phyloP scores from a whole-genome alignment of 2,113 vertebrate species.

The Embiotoca jacksoni region DNA sequence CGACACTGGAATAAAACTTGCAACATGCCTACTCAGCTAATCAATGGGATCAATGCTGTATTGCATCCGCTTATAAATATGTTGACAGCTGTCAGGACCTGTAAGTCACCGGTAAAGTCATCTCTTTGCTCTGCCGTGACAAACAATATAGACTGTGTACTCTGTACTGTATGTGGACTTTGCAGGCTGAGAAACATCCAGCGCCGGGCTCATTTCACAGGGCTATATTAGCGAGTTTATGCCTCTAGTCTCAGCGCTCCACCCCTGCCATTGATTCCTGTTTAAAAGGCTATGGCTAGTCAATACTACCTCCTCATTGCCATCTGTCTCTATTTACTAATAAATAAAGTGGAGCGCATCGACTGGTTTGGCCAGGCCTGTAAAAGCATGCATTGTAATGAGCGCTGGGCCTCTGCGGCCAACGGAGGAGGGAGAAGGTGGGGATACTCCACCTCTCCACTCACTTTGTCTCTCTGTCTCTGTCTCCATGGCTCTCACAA shows the following conservation, averaged over 20 bases:
- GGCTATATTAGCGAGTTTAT: conserved; percentile 87
- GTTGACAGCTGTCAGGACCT: conserved; percentile 59
- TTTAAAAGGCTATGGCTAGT: conserved; percentile 92
- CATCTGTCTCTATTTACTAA: conserved; percentile 98
- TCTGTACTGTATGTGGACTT: conserved; percentile 3
- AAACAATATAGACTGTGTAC: conserved; percentile 11
- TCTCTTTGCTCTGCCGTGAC: background rate
- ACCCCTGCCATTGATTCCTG: conserved; percentile 86
- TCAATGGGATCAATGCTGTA: conserved; percentile 80
- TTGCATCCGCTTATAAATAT: conserved; percentile 65
- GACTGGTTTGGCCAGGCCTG: conserved; percentile 91
- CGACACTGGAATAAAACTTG: conserved; percentile 87
- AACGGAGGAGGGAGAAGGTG: conserved; percentile 68
- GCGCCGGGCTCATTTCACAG: conserved; percentile 83
- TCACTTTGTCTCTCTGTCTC: conserved; percentile 61
- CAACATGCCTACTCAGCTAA: conserved; percentile 82
- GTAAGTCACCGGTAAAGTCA: conserved; percentile 29
- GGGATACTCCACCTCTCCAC: conserved; percentile 52
- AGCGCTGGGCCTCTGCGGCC: conserved; percentile 86
- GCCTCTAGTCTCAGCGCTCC: conserved; percentile 87
- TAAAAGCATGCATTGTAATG: conserved; percentile 96
- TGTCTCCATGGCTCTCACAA: conserved; percentile 56
- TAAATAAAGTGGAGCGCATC: conserved; percentile 97
- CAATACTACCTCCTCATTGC: conserved; percentile 87
- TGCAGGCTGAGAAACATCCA: conserved; percentile 10